Evolutionary conservation across 2,888 invertebrate genomes (phyloP).

Genomic region (Aspidiotus rigidus): DNA sequence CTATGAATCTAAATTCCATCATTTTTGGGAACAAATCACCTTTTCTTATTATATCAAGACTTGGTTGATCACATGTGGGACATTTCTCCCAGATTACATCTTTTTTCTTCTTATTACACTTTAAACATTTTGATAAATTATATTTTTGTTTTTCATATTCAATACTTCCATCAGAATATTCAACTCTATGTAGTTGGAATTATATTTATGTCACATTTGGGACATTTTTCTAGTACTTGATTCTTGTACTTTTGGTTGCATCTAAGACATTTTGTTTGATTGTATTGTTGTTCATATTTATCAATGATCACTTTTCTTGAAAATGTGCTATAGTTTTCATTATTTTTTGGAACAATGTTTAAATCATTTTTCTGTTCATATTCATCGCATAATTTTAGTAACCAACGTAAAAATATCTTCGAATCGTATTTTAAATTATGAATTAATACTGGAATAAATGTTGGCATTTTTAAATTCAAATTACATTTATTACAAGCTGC

Average conservation of each 20-base stretch:
- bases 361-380: background rate
- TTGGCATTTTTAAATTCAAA: constrained; percentile 39
- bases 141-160: constrained; percentile 10
- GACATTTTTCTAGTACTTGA: constrained; percentile 9
- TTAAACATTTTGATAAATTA: constrained; percentile 16
- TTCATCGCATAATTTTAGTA: background rate
- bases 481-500: constrained; percentile 40
- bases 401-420: constrained; percentile 5
- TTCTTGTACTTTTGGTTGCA: constrained; percentile 9
- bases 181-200: background rate
- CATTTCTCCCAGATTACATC: constrained; percentile 12
- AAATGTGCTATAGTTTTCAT: constrained; percentile 8
- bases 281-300: constrained; percentile 8
- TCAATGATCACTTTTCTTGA: constrained; percentile 1
- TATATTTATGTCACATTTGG: background rate
- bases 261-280: constrained; percentile 11
- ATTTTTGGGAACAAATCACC: constrained; percentile 6
- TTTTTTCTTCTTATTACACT: constrained; percentile 17
- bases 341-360: constrained; percentile 6
- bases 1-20: constrained; percentile 18
- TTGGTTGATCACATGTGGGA: constrained; percentile 7
- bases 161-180: constrained; percentile 9
- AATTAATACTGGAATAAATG: constrained; percentile 40
- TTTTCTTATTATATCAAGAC: constrained; percentile 13
- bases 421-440: background rate